Percentiles rank a stretch among this genome's conserved stretches.
Evolutionary conservation across 2,113 vertebrate genomes (phyloP).

Genomic region (Rhynchomys soricoides): DNA sequence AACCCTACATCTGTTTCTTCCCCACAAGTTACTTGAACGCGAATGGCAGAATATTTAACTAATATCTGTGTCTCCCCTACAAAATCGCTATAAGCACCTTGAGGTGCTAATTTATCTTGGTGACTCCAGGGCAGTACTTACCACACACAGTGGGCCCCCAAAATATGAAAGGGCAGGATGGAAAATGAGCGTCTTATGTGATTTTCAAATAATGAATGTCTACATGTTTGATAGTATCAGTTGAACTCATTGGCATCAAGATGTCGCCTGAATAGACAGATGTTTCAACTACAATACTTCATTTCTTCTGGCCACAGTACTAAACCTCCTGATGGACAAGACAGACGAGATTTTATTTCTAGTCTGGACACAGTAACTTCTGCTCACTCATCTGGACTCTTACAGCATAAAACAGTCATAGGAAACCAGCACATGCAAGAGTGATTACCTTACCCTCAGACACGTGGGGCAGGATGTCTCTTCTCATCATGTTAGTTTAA

Average conservation of each 20-base stretch:
- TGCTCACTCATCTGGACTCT: background rate
- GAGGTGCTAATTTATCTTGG: background rate
- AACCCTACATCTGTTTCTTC: background rate
- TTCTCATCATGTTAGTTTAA: background rate
- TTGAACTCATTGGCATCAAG: background rate
- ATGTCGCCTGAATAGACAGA: background rate
- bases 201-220: slow-evolving; percentile 12
- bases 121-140: background rate
- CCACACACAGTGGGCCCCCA: background rate
- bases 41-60: background rate
- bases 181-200: background rate
- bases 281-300: slow-evolving; percentile 13
- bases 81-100: background rate
- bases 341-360: slow-evolving; percentile 21
- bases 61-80: background rate
- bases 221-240: background rate
- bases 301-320: background rate
- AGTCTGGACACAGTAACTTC: background rate
- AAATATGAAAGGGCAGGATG: background rate
- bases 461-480: background rate
- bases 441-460: background rate
- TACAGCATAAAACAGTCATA: background rate
- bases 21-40: background rate
- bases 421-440: background rate
- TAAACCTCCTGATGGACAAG: background rate